Evolutionary conservation across 1,140 invertebrate species (phyloP), one percentile per base, ranked within the genome.

Genomic region (Drosophila tsacasi): DNA sequence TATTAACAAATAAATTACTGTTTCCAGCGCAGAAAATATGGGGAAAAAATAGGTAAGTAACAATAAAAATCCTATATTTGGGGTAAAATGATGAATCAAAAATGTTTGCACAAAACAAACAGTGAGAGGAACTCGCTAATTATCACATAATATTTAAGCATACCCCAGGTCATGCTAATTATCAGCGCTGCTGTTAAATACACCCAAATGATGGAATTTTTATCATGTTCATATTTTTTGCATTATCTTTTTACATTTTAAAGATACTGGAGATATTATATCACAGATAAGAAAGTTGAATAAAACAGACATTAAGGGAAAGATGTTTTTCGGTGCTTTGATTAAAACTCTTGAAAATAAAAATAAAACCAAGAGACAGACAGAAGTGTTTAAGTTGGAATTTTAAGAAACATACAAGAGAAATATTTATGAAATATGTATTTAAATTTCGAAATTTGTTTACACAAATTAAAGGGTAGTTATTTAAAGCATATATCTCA

Each of bases 91-190:
- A 59, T 40, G 25, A 37, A 25, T 39, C 13, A 5, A 40, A 55
- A 62, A 55, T 57, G 30, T 25, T 37, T 37, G 23, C 50, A 58
- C n/a, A 63, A 23, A 32, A 23, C 47, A 64, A 64, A 59, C 61
- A 39, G n/a, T 21, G 50, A 59, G 55, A 64, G 23, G 50, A 64
- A 40, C 27, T 19, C 37, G n/a, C 25, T 59, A 64, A 64, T 64
- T 64, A 40, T 58, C 61, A 39, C 50, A 64, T 30, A 64, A 64
- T 64, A 64, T 63, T 58, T 58, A 58, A 25, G 35, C 55, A 58
- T 58, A 58, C 5, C 55, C 55, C 55, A 58, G 55, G 55, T 58
- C 55, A 58, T 58, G 55, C 30, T 58, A 58, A 58, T 58, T 58
- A 58, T 37, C 55, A 58, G 23, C 15, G 46, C 10, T 17, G 54